These are phyloP conservation scores for Takifugu ocellatus DNA, from an alignment of 2,797 vertebrate genomes.

Conservation along the genomic window DNA sequence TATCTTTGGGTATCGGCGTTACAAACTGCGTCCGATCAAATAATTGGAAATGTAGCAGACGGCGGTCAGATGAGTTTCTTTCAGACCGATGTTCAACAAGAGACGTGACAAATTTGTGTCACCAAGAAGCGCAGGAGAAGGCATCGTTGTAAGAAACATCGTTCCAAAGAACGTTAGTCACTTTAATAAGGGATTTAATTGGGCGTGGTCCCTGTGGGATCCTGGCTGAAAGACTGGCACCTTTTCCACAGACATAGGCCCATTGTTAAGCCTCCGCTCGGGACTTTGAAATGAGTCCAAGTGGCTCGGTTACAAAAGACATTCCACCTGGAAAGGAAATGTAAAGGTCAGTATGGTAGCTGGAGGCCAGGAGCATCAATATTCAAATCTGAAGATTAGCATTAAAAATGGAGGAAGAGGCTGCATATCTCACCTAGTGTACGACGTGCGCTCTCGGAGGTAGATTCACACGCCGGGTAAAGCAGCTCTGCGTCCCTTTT, in stretches of 20 bases:
- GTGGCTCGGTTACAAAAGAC: not conserved
- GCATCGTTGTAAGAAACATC: slow-evolving; percentile 3
- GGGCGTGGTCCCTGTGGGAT: not conserved
- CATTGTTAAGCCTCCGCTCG: slow-evolving; percentile 20
- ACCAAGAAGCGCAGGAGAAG: not conserved
- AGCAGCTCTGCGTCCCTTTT: too few relatives aligned
- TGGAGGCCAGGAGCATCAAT: slow-evolving; percentile 10
- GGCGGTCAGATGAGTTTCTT: not conserved
- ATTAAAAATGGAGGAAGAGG: slow-evolving; percentile 5
- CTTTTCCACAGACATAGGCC: not conserved
- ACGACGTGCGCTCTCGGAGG: too few relatives aligned
- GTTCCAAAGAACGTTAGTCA: slow-evolving; percentile 1
- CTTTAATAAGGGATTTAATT: slow-evolving; percentile 18
- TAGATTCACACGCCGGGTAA: too few relatives aligned
- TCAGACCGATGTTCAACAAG: too few relatives aligned
- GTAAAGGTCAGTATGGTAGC: slow-evolving; percentile 22
- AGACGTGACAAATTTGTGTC: not conserved
- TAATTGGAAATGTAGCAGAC: slow-evolving; percentile 4
- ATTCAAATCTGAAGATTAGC: slow-evolving; percentile 9
- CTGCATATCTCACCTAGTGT: not conserved
- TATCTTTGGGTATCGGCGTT: not conserved
- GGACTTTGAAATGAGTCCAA: slow-evolving; percentile 36
- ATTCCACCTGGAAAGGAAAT: slow-evolving; percentile 15
- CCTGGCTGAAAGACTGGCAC: not conserved
- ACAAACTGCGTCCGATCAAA: not conserved